Percentiles rank a stretch among this genome's conserved stretches.
Evolutionary conservation across 2,888 invertebrate species (phyloP).

Genomic region (Himalopsyche japonica): DNA sequence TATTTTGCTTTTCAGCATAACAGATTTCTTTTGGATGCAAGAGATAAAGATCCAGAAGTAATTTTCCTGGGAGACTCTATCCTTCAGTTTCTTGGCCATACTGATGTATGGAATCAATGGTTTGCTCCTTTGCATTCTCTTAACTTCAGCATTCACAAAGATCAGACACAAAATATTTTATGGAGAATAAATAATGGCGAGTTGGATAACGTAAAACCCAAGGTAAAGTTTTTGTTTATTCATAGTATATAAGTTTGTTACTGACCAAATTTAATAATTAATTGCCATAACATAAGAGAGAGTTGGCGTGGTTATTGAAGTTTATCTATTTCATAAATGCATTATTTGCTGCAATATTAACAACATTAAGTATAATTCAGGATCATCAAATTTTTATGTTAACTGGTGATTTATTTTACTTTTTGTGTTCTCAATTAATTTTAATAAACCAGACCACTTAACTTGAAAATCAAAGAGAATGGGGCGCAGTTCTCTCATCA

Average conservation of each 20-base stretch:
- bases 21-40: slow-evolving; percentile 80
- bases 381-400: too few relatives aligned
- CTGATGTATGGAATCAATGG: slow-evolving; percentile 86
- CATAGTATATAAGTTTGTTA: not conserved
- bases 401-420: too few relatives aligned
- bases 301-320: too few relatives aligned
- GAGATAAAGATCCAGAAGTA: slow-evolving; percentile 90
- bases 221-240: slow-evolving; percentile 57
- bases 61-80: slow-evolving; percentile 90
- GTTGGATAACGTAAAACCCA: slow-evolving; percentile 85
- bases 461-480: too few relatives aligned
- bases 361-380: not conserved
- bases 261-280: too few relatives aligned
- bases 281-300: too few relatives aligned
- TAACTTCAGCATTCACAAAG: slow-evolving; percentile 88
- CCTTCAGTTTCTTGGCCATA: slow-evolving; percentile 78
- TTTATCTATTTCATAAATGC: too few relatives aligned
- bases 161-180: slow-evolving; percentile 84
- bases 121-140: slow-evolving; percentile 91
- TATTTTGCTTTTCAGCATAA: slow-evolving; percentile 69
- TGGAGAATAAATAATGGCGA: slow-evolving; percentile 91
- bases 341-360: not conserved
- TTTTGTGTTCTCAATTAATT: too few relatives aligned
- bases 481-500: too few relatives aligned
- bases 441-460: too few relatives aligned